Evolutionary conservation across 2,888 invertebrate genomes (phyloP), one percentile per base, ranked within the genome.

Genomic region (Nomada flava): DNA sequence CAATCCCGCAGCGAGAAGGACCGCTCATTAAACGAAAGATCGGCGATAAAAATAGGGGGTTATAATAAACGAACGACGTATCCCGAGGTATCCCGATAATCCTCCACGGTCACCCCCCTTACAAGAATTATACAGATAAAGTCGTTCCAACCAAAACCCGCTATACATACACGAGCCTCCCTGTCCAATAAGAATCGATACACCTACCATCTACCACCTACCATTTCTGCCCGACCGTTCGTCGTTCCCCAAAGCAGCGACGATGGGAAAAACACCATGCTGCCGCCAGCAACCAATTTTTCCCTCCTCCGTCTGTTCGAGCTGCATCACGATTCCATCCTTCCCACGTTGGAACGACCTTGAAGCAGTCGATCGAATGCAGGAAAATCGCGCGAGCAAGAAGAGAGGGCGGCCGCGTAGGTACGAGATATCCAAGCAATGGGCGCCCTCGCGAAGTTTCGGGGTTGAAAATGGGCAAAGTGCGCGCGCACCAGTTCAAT

Each of bases 401-500:
- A 26, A 50, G 70, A 65, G 55, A 68, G 44, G 71, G 71, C 18
- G 59, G 53, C 15, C 52, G 59, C n/a, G 47, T 64, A 77, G 68
- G 26, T 85, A 47, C 88, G 59, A 44, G 52, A 63, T 59, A 20
- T 18, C 63, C 86, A 83, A 59, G 64, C 82, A 60, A 82, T 79
- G 82, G 76, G 55, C 57, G 84, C 29, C 72, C 69, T 69, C 78
- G 70, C 75, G 76, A 59, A 76, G 75, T 71, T 79, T 76, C 47
- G 73, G 47, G 83, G 71, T 69, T 76, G 71, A 63, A 72, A 70
- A 69, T 70, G 47, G 71, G 79, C 59, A 75, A 9, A 20, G 68
- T 91, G 91, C 92, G 91, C 91, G 92, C 91, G 91, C 91, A 91
- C 68, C 91, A 86, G 92, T 87, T 91, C 92, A 88, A 91, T 91